These are phyloP conservation scores for Micronycteris hirsuta DNA, from an alignment of 2,113 vertebrate species.

Conservation along the genomic window DNA sequence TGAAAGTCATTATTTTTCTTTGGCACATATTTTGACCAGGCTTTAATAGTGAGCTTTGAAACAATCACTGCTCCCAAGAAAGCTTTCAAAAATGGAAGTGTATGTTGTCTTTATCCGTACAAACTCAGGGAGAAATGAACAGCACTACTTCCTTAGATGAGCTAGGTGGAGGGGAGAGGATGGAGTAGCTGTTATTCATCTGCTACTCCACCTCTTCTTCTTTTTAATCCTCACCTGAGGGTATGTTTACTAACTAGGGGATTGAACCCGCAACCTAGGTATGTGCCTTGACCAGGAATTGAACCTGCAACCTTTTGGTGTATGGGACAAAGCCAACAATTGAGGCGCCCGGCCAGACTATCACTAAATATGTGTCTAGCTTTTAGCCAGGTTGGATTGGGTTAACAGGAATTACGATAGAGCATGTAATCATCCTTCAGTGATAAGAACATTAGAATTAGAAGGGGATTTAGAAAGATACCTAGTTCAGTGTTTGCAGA, in stretches of 20 bases:
- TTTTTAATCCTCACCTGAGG: neutral
- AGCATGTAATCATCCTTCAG: neutral
- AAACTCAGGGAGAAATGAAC: constrained; percentile 36
- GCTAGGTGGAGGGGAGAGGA: neutral
- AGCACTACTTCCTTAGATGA: neutral
- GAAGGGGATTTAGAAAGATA: constrained; percentile 29
- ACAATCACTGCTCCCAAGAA: constrained; percentile 14
- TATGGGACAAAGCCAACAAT: too few species aligned
- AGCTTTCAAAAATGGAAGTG: neutral
- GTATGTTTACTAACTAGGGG: too few species aligned
- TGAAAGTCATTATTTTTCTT: constrained; percentile 9
- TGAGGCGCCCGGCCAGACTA: neutral
- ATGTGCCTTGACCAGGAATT: too few species aligned
- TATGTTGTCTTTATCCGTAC: neutral
- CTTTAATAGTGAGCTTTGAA: constrained; percentile 37
- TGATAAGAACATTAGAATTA: constrained; percentile 19
- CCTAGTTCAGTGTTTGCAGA: constrained; percentile 1
- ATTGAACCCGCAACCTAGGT: neutral
- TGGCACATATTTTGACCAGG: constrained; percentile 1
- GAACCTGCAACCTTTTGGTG: too few species aligned
- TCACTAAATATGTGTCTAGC: neutral
- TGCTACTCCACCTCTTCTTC: neutral
- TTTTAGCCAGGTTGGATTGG: neutral
- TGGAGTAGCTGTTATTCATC: constrained; percentile 4
- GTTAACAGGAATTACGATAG: neutral